Evolutionary conservation across 2,113 vertebrate species (phyloP), one percentile per base, ranked within the genome.

Genomic region (Sturnira hondurensis): DNA sequence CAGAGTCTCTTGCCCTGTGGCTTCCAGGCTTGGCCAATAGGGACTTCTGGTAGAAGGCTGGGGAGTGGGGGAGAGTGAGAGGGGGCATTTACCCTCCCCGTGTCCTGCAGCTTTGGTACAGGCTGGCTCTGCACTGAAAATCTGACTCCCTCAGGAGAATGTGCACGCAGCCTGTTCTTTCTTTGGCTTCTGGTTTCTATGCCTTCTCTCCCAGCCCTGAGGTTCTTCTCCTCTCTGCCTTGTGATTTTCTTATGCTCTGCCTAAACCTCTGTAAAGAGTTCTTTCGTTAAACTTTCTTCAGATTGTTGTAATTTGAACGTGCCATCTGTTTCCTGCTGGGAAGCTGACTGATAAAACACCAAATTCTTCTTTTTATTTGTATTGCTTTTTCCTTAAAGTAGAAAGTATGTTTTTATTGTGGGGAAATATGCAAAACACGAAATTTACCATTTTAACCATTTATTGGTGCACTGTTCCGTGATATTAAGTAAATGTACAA

Each of bases 241-340:
- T 36, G 41, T 7, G 2, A 56, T 89, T 89, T 92, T 33, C 26
- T 80, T 86, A 22, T 45, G 54, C 47, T 86, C 52, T 92, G 54
- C 5, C 63, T 65, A 83, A 89, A 92, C 24, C 71, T 95, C 91
- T 89, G 43, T 56, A 47, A 78, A 88, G 50, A 67, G 36, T 50
- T 28, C 63, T 76, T 92, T 93, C 63, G 77, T 95, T 47, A 90
- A 86, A 38, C n/a, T 61, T 36, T 84, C 45, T 36, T 96, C 68
- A 83, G 71, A 63, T 74, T 87, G 86, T 71, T 52, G 87, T 91
- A 63, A 81, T 93, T 84, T 91, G 65, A 93, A 36, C n/a, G 36
- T 86, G 82, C 45, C 67, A 61, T 93, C 73, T 91, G 77, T 96
- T 76, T 86, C 87, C 54, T 71, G 19, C 41, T 82, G 71, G 67